These are phyloP conservation scores for Actinia tenebrosa DNA, from an alignment of 64 coral and sea anemone species.

Conservation along the genomic window DNA sequence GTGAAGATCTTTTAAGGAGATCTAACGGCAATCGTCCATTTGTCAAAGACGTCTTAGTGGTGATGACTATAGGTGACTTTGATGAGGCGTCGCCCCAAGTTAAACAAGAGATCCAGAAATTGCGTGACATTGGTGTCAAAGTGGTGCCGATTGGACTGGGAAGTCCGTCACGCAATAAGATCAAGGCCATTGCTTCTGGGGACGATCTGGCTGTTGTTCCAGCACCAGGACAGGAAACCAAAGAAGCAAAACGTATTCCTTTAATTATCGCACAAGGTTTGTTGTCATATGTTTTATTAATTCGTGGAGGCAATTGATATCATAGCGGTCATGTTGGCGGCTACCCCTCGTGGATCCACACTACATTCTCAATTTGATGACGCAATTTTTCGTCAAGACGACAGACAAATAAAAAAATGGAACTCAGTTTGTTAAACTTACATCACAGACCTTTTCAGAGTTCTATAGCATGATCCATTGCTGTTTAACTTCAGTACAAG, in stretches of 20 bases:
- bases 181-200: conserved; percentile 63
- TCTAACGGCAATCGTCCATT: conserved; percentile 59
- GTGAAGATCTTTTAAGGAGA: conserved; percentile 54
- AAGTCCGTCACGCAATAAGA: conserved; percentile 9
- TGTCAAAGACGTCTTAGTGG: conserved; percentile 58
- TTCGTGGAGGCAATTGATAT: too few species aligned
- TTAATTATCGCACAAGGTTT: conserved; percentile 54
- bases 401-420: too few species aligned
- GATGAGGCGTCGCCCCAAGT: conserved; percentile 33
- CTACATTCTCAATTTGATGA: background rate
- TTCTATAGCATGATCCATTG: too few species aligned
- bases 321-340: too few species aligned
- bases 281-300: background rate
- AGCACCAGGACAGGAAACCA: conserved; percentile 5
- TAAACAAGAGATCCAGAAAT: conserved; percentile 29
- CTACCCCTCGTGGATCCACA: too few species aligned
- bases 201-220: conserved; percentile 55
- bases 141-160: conserved; percentile 57
- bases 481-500: too few species aligned
- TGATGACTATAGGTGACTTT: conserved; percentile 44
- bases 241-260: conserved; percentile 24
- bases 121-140: conserved; percentile 62
- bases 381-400: too few species aligned
- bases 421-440: too few species aligned
- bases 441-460: too few species aligned